Conservation (phyloP, 2,888 invertebrate species). For the Bhutanitis thaidina region DNA sequence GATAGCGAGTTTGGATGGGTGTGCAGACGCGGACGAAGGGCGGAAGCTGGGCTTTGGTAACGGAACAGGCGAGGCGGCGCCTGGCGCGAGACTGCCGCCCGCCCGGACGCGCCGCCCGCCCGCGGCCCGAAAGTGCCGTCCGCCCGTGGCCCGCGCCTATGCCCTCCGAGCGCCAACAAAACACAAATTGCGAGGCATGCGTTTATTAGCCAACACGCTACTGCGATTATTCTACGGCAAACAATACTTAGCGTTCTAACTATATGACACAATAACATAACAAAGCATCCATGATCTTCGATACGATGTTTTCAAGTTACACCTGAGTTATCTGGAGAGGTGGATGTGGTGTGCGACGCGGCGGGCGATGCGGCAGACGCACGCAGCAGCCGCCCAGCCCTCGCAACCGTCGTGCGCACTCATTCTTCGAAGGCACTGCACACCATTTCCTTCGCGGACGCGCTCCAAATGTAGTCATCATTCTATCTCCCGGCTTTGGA, state of each 20-base stretch:
- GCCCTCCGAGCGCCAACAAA: slow-evolving; percentile 57
- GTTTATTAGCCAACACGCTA: slow-evolving; percentile 74
- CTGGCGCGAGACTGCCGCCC: slow-evolving; percentile 74
- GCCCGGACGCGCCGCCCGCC: slow-evolving; percentile 42
- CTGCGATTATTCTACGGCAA: slow-evolving; percentile 57
- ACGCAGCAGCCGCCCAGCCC: slow-evolving; percentile 54
- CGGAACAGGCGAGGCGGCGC: slow-evolving; percentile 67
- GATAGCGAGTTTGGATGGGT: slow-evolving; percentile 20
- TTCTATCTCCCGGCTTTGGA: slow-evolving; percentile 66
- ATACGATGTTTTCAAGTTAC: slow-evolving; percentile 38
- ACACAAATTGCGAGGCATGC: slow-evolving; percentile 68
- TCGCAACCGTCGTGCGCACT: slow-evolving; percentile 49
- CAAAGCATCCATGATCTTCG: not conserved
- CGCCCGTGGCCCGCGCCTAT: slow-evolving; percentile 43
- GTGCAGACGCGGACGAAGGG: slow-evolving; percentile 36
- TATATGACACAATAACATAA: not conserved
- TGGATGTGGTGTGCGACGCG: slow-evolving; percentile 52
- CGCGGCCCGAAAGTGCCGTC: no score
- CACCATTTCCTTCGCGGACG: slow-evolving; percentile 52
- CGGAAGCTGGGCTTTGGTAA: slow-evolving; percentile 44
- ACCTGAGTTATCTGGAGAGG: slow-evolving; percentile 74
- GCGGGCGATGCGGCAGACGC: slow-evolving; percentile 47
- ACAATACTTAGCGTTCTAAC: slow-evolving; percentile 23
- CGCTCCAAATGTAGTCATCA: slow-evolving; percentile 66
- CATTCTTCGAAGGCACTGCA: slow-evolving; percentile 49